Conservation (phyloP, 2,797 vertebrate species). For the Gephyroberyx darwinii region DNA sequence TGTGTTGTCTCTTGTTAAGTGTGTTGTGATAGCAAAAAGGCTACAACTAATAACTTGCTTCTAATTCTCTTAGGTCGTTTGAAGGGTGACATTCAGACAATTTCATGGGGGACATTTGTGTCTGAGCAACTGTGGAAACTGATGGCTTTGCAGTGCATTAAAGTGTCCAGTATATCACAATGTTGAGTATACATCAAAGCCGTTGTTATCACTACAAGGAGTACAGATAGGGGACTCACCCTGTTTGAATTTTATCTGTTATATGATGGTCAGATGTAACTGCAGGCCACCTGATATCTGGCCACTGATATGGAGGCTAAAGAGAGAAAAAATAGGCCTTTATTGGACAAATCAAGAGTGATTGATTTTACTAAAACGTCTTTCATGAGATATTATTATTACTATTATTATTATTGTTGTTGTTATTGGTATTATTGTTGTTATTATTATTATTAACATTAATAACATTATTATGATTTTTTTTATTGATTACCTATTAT, state of each 20-base stretch:
- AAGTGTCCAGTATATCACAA: conserved; percentile 45
- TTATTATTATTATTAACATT: not conserved
- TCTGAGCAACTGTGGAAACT: conserved; percentile 31
- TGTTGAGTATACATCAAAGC: conserved; percentile 47
- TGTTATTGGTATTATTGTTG: conserved; percentile 8
- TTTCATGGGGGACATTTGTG: conserved; percentile 20
- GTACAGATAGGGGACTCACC: conserved; percentile 35
- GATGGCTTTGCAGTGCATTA: conserved; percentile 30
- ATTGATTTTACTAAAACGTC: conserved; percentile 43
- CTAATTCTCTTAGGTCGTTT: conserved; percentile 64
- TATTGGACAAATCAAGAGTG: conserved; percentile 39
- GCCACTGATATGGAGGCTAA: conserved; percentile 38
- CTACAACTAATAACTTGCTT: conserved; percentile 20
- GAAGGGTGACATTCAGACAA: conserved; percentile 38
- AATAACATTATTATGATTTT: conserved; percentile 16
- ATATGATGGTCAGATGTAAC: conserved; percentile 14
- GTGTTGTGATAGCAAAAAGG: not conserved
- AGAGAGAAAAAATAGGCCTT: conserved; percentile 17
- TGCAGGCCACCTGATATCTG: conserved; percentile 28
- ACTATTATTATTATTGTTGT: not conserved
- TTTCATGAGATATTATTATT: conserved; percentile 35
- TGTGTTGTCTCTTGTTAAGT: too few species aligned
- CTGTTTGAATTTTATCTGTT: conserved; percentile 27
- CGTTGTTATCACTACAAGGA: conserved; percentile 36
- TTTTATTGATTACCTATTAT: conserved; percentile 24